These are phyloP conservation scores for Daktulosphaira vitifoliae DNA, from an alignment of 1,140 invertebrate genomes.

Conservation along the genomic window DNA sequence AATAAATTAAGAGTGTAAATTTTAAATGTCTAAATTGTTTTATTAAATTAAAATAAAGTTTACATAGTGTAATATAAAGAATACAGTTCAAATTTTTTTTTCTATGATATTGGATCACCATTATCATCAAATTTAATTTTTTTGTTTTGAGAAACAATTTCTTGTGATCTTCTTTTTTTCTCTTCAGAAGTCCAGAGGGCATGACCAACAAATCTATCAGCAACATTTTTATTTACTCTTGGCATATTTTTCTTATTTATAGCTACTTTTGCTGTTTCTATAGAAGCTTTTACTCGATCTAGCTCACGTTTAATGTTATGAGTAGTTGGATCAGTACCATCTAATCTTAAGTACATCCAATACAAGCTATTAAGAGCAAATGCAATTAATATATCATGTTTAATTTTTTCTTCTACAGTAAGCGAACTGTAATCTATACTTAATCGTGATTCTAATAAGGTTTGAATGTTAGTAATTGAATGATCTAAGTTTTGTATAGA, in stretches of 20 bases:
- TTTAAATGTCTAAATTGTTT: no score
- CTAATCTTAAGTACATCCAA: constrained; percentile 51
- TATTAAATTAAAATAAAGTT: no score
- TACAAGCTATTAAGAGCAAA: constrained; percentile 52
- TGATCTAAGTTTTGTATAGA: constrained; percentile 15
- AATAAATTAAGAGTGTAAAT: no score
- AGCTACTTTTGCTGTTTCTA: constrained; percentile 50
- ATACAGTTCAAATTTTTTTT: no score
- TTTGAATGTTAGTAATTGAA: constrained; percentile 14
- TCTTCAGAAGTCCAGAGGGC: constrained; percentile 47
- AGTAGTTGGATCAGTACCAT: constrained; percentile 47
- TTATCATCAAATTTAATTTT: constrained; percentile 35
- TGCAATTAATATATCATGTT: constrained; percentile 52
- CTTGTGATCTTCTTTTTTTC: constrained; percentile 25
- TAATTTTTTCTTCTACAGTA: constrained; percentile 49
- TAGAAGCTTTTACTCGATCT: constrained; percentile 49
- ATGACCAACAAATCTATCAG: constrained; percentile 51
- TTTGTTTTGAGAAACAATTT: background rate
- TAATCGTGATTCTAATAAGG: constrained; percentile 10
- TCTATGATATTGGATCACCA: background rate
- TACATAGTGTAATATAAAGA: no score
- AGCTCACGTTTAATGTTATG: constrained; percentile 44
- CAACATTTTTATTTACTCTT: constrained; percentile 48
- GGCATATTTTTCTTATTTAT: constrained; percentile 49
- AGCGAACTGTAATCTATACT: constrained; percentile 46